These are phyloP conservation scores for Magallana nippona DNA, from an alignment of 2,888 invertebrate genomes.

Conservation along the genomic window DNA sequence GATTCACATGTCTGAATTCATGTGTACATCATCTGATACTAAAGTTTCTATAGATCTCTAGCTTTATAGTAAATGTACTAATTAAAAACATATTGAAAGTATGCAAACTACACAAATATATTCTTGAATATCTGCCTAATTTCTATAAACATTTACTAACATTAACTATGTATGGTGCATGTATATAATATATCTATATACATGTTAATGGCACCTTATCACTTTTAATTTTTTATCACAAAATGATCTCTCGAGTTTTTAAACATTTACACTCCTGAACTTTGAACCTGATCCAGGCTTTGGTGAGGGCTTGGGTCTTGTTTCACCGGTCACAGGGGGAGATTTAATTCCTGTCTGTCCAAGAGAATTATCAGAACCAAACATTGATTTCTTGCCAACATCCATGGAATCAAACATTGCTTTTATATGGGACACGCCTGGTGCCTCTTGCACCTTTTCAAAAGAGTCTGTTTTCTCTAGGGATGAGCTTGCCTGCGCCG, in stretches of 20 bases:
- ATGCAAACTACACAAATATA: too few species aligned
- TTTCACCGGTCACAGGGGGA: slow-evolving; percentile 31
- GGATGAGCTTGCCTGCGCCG: slow-evolving; percentile 14
- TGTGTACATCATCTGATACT: too few species aligned
- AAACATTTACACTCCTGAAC: slow-evolving; percentile 61
- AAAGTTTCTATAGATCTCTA: too few species aligned
- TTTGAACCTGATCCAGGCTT: slow-evolving; percentile 52
- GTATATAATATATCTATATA: neutral
- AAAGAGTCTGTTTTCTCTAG: slow-evolving; percentile 25
- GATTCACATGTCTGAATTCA: too few species aligned
- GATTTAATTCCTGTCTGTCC: slow-evolving; percentile 10
- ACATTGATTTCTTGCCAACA: slow-evolving; percentile 34
- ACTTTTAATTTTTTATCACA: neutral
- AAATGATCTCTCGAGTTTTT: slow-evolving; percentile 25
- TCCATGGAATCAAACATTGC: slow-evolving; percentile 52
- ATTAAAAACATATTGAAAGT: too few species aligned
- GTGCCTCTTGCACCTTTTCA: slow-evolving; percentile 35
- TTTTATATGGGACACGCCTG: slow-evolving; percentile 46
- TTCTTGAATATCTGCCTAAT: too few species aligned
- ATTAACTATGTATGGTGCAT: neutral
- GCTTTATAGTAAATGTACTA: too few species aligned
- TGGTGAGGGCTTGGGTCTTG: slow-evolving; percentile 53
- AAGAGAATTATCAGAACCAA: slow-evolving; percentile 15
- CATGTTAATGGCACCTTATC: neutral
- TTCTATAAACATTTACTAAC: neutral